phyloP scores from a whole-genome alignment of 2,888 invertebrate genomes.

The Eurytoma adleriae region DNA sequence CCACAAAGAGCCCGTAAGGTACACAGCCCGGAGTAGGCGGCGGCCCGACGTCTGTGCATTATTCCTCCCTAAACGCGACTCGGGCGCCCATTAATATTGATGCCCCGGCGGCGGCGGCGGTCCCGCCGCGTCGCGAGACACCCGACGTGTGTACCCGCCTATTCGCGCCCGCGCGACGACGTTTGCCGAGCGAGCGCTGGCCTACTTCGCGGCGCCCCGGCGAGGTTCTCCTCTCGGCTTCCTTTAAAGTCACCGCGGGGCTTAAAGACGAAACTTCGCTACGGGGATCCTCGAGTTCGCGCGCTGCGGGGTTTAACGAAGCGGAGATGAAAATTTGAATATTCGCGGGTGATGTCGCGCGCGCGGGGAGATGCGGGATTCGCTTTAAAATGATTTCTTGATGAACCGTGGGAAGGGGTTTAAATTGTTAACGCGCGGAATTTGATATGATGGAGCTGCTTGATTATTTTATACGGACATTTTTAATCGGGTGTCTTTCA shows the following conservation, averaged over 20 bases:
- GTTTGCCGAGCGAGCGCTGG: conserved; percentile 27
- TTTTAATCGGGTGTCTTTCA: no score
- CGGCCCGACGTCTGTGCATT: conserved; percentile 59
- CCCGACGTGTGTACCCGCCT: neutral
- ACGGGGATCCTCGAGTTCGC: no score
- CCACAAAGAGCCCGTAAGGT: no score
- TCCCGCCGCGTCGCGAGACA: neutral
- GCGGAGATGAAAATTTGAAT: no score
- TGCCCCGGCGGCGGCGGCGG: conserved; percentile 51
- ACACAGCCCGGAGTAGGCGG: neutral
- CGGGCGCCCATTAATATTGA: conserved; percentile 68
- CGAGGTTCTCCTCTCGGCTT: neutral
- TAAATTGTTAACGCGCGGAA: no score
- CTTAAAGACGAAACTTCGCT: conserved; percentile 7
- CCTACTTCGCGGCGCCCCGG: conserved; percentile 44
- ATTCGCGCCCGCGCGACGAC: conserved; percentile 13
- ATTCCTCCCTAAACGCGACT: conserved; percentile 64
- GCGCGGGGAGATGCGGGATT: no score
- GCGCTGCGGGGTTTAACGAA: no score
- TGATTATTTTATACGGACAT: no score
- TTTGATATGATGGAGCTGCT: no score
- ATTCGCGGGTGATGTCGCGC: no score
- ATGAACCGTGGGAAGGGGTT: no score
- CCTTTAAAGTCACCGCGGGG: conserved; percentile 23
- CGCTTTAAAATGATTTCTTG: no score